Evolutionary conservation across 2,113 vertebrate genomes (phyloP).

Genomic region (Nothocercus nigrocapillus): DNA sequence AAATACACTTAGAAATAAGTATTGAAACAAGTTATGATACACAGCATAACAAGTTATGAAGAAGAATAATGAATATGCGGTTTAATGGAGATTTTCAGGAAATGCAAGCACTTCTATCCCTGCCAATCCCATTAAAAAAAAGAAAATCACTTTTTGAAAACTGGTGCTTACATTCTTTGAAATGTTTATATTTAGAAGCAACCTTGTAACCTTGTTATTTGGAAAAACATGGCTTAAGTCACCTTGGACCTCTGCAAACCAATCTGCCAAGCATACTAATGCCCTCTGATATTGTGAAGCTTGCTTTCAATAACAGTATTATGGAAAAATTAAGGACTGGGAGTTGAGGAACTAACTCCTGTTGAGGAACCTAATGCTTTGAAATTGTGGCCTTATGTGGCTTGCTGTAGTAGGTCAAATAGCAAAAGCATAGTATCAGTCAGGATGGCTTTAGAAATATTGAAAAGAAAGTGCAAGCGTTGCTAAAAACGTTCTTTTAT

Average conservation of each 20-base stretch:
- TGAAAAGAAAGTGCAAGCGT: background rate
- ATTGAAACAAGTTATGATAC: conserved; percentile 8
- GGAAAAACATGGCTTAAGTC: conserved; percentile 12
- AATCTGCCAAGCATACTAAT: accelerated
- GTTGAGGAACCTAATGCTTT: background rate
- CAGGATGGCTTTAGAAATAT: background rate
- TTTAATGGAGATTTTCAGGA: background rate
- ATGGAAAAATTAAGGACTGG: background rate
- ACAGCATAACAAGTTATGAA: background rate
- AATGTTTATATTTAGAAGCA: background rate
- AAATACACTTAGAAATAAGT: conserved; percentile 5
- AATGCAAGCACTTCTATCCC: conserved; percentile 23
- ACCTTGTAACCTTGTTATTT: background rate
- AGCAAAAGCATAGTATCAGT: background rate
- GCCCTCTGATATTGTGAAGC: background rate
- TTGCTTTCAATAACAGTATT: background rate
- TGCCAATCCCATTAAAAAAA: conserved; percentile 16
- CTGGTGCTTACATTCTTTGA: background rate
- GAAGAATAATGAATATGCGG: conserved; percentile 3
- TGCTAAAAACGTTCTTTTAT: background rate
- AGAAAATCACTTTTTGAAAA: background rate
- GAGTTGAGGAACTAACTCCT: background rate
- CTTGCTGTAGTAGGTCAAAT: background rate
- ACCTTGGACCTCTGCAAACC: background rate
- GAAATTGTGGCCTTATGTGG: background rate